These are phyloP conservation scores for Panopea generosa DNA, from an alignment of 2,888 invertebrate genomes.

Conservation along the genomic window DNA sequence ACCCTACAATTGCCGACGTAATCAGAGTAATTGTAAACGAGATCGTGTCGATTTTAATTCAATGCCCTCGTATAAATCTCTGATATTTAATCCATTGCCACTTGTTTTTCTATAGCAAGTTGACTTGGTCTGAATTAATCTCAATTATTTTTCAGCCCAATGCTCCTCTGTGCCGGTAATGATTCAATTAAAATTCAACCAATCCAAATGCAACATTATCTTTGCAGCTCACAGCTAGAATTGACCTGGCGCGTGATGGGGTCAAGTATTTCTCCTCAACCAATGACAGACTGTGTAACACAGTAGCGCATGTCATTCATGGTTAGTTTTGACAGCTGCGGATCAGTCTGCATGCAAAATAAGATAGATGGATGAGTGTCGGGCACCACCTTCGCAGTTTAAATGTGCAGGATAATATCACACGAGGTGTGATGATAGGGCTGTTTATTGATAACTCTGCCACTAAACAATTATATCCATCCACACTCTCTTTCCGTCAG, in stretches of 20 bases:
- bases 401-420: neutral
- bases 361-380: slow-evolving; percentile 23
- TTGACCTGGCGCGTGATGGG: slow-evolving; percentile 42
- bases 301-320: slow-evolving; percentile 56
- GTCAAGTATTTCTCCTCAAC: slow-evolving; percentile 42
- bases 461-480: slow-evolving; percentile 27
- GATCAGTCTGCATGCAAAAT: slow-evolving; percentile 26
- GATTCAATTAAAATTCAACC: slow-evolving; percentile 60
- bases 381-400: slow-evolving; percentile 33
- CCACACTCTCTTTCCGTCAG: slow-evolving; percentile 17
- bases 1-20: neutral
- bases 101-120: slow-evolving; percentile 51
- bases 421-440: neutral
- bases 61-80: slow-evolving; percentile 29
- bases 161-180: slow-evolving; percentile 43
- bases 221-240: slow-evolving; percentile 21
- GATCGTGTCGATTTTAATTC: slow-evolving; percentile 27
- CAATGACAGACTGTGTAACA: slow-evolving; percentile 40
- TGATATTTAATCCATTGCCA: slow-evolving; percentile 45
- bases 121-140: slow-evolving; percentile 60
- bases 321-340: slow-evolving; percentile 35
- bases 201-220: slow-evolving; percentile 30
- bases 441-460: slow-evolving; percentile 29
- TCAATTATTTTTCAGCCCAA: slow-evolving; percentile 64
- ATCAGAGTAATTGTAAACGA: neutral